Base-by-base conservation (phyloP, 2,888 invertebrate genomes). In the Macaria notata region DNA sequence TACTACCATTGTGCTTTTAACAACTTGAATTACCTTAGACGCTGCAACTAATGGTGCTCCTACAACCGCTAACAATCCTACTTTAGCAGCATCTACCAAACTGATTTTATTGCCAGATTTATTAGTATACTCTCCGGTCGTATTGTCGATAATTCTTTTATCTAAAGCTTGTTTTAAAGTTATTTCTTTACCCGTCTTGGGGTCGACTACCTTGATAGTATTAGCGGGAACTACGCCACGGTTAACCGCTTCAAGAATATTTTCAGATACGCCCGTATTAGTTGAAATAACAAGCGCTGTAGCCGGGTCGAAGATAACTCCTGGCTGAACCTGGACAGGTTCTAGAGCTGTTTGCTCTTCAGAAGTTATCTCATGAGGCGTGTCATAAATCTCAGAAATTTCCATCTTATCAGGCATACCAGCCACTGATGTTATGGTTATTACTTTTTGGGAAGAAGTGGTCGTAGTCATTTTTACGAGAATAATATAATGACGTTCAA, bases 221-320 rank as follows among this genome's bases (percentile, higher is more conserved):
- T 93, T 93, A 4, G 94, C 85, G 54, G 96, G 93, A 63, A 98
- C 90, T 63, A 95, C 87, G 31, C 97, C 96, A 53, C 95, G 94
- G 61, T 94, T 93, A 2, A 98, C 93, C 9, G 98, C 97, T 69
- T 94, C 92, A 49, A 96, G 78, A 55, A 97, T 92, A 75, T 95
- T 95, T 67, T 94, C 93, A 0, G 95, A 94, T 75, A 94, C 92
- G 38, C 95, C 95, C 8, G 93, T 93, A 54, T 94, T 93, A 0
- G 95, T 94, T 51, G 95, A 94, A 70, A 95, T 94, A 8, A 97
- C 94, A 59, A 95, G 82, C 3, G 95, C 94, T 8, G 95, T 95
- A 1, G 94, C 92, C 0, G 97, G 96, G 81, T 97, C 96, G 78
- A 95, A 96, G 63, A 96, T 95, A 4, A 95, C 89, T 5, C 95